Evolutionary conservation across 1,140 invertebrate genomes (phyloP), one percentile per base, ranked within the genome.

Genomic region (Stegodyphus dumicola): DNA sequence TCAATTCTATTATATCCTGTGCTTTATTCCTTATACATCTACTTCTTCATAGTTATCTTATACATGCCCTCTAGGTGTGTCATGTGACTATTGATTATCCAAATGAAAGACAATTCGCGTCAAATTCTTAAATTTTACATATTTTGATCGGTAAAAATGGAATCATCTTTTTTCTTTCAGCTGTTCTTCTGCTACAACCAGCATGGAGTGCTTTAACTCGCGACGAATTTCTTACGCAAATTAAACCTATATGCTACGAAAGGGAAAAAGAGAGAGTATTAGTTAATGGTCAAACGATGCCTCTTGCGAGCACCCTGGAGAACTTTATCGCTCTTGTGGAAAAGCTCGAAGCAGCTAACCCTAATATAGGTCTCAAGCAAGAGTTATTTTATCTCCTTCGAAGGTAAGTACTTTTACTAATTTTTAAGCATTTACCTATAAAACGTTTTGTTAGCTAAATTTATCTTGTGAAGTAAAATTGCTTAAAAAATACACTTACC

Each of bases 301-400:
- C 84, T 33, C 9, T 77, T 0, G 7, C 84, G 0, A 67, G 69
- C 11, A 86, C 84, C 6, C 56, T 86, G 10, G 84, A 86, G 11
- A 86, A 86, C n/a, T 86, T 86, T 64, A 77, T 86, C 5, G 66
- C 75, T 1, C 51, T 86, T 2, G 75, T 54, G 33, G 84, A 86
- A 17, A 86, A 86, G 51, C 73, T 71, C 17, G 84, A 86, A 67
- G 48, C n/a, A 7, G 84, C 75, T 6, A 86, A 86, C 73, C 15
- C 66, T 48, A 53, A 18, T 0, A 71, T 13, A n/a, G 60, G n/a
- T 5, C 18, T 86, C 11, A 77, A 73, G 17, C 9, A 78, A 18
- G 75, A 77, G 18, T 15, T 78, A 9, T 64, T 65, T n/a, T 73
- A 71, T 18, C 78, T 86, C 15, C 15, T 86, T 10, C 56, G 17